These are phyloP conservation scores for Scaptomyza graminum DNA, from an alignment of 1,140 invertebrate genomes.

Conservation along the genomic window DNA sequence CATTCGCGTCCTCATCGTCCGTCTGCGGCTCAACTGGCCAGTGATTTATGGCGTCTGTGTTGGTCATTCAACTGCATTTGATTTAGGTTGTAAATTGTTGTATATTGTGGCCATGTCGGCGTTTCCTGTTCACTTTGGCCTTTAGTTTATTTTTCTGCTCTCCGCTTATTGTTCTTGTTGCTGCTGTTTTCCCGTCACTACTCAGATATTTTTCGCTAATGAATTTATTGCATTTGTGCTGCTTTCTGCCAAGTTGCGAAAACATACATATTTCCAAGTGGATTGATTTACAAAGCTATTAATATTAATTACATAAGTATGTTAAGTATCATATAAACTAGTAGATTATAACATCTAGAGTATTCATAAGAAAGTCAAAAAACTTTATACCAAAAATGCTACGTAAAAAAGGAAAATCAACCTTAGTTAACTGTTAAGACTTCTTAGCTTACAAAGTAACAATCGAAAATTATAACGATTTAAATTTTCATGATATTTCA, in stretches of 20 bases:
- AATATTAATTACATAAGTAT: slow-evolving; percentile 31
- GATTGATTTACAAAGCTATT: slow-evolving; percentile 41
- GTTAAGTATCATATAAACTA: too few species aligned
- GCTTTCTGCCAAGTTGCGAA: slow-evolving; percentile 7
- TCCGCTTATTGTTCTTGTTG: not conserved
- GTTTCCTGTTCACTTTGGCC: slow-evolving; percentile 63
- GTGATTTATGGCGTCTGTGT: slow-evolving; percentile 80
- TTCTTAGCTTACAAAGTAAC: too few species aligned
- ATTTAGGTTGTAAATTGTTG: slow-evolving; percentile 82
- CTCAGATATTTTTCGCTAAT: slow-evolving; percentile 60
- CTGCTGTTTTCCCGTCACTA: slow-evolving; percentile 2
- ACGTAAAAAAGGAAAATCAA: too few species aligned
- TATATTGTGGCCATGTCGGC: slow-evolving; percentile 66
- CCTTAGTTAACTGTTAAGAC: too few species aligned
- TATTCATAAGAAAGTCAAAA: too few species aligned
- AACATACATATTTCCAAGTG: slow-evolving; percentile 14
- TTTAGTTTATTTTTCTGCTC: slow-evolving; percentile 30
- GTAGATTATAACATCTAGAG: too few species aligned
- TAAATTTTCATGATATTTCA: too few species aligned
- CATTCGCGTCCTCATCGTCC: slow-evolving; percentile 18
- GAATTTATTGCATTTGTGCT: slow-evolving; percentile 71
- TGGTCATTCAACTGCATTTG: slow-evolving; percentile 82
- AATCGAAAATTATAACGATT: too few species aligned
- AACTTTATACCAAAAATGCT: too few species aligned
- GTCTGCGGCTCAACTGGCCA: slow-evolving; percentile 69